Conservation (phyloP, 2,113 vertebrate genomes). For the Neofelis nebulosa region DNA sequence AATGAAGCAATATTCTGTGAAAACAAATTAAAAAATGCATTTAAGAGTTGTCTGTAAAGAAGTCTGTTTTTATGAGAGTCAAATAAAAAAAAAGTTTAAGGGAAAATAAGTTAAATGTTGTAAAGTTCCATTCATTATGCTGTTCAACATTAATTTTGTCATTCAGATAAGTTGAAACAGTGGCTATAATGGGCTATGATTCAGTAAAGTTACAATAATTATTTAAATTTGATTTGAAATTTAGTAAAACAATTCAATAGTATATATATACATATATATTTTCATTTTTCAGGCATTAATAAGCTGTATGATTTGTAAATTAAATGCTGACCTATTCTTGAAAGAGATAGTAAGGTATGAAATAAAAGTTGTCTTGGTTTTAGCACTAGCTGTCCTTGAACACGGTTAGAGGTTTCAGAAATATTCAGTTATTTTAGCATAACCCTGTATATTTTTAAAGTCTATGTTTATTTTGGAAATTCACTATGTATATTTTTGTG, state of each 20-base stretch:
- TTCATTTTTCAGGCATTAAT: not conserved
- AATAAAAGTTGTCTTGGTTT: not conserved
- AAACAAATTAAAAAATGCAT: not conserved
- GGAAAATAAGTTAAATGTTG: not conserved
- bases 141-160: not conserved
- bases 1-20: not conserved
- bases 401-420: not conserved
- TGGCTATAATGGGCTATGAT: not conserved
- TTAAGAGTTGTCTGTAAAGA: not conserved
- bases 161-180: not conserved
- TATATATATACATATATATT: not conserved
- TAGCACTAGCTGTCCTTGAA: not conserved
- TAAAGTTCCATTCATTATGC: not conserved
- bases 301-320: not conserved
- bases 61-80: not conserved
- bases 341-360: not conserved
- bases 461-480: conserved; percentile 12
- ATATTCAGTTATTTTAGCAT: not conserved
- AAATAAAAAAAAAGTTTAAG: not conserved
- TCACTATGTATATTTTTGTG: not conserved
- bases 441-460: not conserved
- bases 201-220: not conserved
- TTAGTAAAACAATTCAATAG: not conserved
- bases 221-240: not conserved
- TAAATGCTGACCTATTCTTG: not conserved